These are phyloP conservation scores for Poecilia wingei DNA, from an alignment of 2,797 vertebrate species.

Conservation along the genomic window DNA sequence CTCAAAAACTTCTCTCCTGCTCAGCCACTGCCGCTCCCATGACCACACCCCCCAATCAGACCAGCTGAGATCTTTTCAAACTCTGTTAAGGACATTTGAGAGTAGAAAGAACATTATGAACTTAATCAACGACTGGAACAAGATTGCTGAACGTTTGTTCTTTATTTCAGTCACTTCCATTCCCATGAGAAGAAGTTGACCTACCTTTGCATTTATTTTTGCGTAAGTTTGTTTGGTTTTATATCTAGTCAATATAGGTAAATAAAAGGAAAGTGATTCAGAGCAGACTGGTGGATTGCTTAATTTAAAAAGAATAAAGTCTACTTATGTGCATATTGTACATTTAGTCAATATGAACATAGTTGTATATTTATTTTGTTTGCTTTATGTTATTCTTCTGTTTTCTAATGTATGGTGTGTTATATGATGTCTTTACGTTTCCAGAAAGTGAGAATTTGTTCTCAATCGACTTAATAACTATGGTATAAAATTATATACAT, in stretches of 20 bases:
- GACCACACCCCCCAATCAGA: too few species aligned
- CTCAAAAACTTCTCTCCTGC: too few species aligned
- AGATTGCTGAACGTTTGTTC: neutral
- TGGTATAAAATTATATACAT: neutral
- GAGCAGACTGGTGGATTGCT: neutral
- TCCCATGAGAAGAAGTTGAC: neutral
- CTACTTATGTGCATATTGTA: too few species aligned
- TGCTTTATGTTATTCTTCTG: too few species aligned
- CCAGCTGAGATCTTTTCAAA: neutral
- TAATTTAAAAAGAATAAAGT: neutral
- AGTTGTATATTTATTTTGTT: too few species aligned
- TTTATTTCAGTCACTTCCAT: neutral
- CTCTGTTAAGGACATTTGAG: neutral
- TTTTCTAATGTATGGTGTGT: too few species aligned
- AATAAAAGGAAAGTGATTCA: neutral
- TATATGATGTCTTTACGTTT: too few species aligned
- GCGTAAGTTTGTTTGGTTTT: neutral
- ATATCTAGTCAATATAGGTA: neutral
- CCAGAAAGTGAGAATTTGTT: too few species aligned
- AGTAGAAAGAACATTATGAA: neutral
- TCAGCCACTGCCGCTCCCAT: too few species aligned
- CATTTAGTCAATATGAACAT: too few species aligned
- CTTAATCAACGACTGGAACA: neutral
- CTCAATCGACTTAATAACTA: too few species aligned
- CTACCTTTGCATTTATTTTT: neutral